phyloP scores from a whole-genome alignment of 2,113 vertebrate genomes.

The Anser cygnoides region DNA sequence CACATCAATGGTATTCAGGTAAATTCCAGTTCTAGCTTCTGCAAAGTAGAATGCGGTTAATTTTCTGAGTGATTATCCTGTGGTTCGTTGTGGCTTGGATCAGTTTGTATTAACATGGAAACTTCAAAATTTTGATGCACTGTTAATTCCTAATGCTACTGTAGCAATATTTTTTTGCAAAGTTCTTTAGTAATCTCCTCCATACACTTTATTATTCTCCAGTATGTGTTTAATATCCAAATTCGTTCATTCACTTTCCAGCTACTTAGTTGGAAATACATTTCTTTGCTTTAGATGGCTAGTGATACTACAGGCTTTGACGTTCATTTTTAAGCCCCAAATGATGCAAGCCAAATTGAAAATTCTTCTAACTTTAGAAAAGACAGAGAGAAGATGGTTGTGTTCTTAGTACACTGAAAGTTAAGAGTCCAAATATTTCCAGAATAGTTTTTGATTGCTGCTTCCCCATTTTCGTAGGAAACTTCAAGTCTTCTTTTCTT shows the following conservation, averaged over 20 bases:
- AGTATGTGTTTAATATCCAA: slow-evolving; percentile 23
- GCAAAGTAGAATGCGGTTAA: not conserved
- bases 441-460: not conserved
- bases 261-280: slow-evolving; percentile 21
- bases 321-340: slow-evolving; percentile 26
- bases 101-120: slow-evolving; percentile 35
- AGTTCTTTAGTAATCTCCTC: slow-evolving; percentile 22
- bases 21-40: slow-evolving; percentile 40
- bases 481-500: not conserved
- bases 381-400: not conserved
- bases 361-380: not conserved
- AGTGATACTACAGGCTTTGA: not conserved
- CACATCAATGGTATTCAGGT: slow-evolving; percentile 25
- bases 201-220: not conserved
- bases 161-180: slow-evolving; percentile 51
- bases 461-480: not conserved
- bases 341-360: not conserved
- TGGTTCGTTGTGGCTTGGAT: slow-evolving; percentile 37
- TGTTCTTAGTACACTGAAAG: not conserved
- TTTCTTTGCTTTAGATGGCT: not conserved
- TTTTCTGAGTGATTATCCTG: slow-evolving; percentile 43
- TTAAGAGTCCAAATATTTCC: slow-evolving; percentile 3
- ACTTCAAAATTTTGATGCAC: slow-evolving; percentile 61
- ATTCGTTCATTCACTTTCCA: slow-evolving; percentile 8
- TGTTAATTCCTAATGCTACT: slow-evolving; percentile 69